These are phyloP conservation scores for Stictocephala bisonia DNA, from an alignment of 2,888 invertebrate species.

Conservation along the genomic window DNA sequence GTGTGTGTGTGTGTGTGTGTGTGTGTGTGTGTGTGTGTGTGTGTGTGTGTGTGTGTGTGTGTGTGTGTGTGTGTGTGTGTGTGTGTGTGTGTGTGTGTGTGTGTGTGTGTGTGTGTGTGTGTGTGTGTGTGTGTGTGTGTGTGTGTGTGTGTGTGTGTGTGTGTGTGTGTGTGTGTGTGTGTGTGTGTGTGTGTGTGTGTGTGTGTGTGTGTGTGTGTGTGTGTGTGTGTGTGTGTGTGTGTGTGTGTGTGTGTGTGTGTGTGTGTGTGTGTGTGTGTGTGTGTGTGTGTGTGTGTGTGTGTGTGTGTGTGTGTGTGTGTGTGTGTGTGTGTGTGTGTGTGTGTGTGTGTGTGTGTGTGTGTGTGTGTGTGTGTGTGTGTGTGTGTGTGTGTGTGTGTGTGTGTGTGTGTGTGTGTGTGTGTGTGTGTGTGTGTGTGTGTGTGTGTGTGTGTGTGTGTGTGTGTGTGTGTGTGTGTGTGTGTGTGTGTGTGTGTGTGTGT, in stretches of 20 bases:
- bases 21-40: too few relatives aligned
- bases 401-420: neutral
- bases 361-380: neutral
- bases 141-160: too few relatives aligned
- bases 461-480: neutral
- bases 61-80: too few relatives aligned
- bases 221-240: neutral
- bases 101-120: too few relatives aligned
- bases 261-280: neutral
- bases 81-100: too few relatives aligned
- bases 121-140: too few relatives aligned
- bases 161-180: neutral
- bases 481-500: neutral
- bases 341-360: neutral
- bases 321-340: neutral
- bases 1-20: too few relatives aligned
- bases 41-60: too few relatives aligned
- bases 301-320: neutral
- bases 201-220: neutral
- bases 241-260: neutral
- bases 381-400: neutral
- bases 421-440: neutral
- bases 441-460: neutral
- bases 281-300: neutral
- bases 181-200: slow-evolving; percentile 2